phyloP scores from a whole-genome alignment of 2,888 invertebrate species.

The Phengaris alcon region DNA sequence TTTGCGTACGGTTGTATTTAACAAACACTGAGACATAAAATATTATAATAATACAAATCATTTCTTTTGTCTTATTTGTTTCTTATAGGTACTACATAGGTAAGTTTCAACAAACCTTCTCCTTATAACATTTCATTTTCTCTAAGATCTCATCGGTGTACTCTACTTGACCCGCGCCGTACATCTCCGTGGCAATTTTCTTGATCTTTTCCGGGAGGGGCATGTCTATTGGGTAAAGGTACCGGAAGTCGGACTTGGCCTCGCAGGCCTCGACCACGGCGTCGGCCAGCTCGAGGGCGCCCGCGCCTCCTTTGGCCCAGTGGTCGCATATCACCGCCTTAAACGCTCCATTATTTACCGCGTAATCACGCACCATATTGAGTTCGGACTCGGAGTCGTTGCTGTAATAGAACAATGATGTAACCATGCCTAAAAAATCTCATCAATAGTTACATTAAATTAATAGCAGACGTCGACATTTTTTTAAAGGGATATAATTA shows the following conservation, averaged over 20 bases:
- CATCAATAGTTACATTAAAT: not conserved
- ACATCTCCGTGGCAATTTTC: slow-evolving; percentile 94
- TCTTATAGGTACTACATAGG: too few species aligned
- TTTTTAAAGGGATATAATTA: not conserved
- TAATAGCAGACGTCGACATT: not conserved
- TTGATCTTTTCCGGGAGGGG: slow-evolving; percentile 92
- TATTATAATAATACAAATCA: too few species aligned
- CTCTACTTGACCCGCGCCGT: slow-evolving; percentile 94
- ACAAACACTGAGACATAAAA: too few species aligned
- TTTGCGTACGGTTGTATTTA: too few species aligned
- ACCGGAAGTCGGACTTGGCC: slow-evolving; percentile 80
- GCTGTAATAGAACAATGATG: slow-evolving; percentile 63
- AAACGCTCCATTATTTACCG: slow-evolving; percentile 89
- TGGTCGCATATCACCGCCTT: slow-evolving; percentile 93
- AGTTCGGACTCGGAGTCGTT: slow-evolving; percentile 93
- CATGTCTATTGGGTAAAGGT: slow-evolving; percentile 84
- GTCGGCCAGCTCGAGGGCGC: slow-evolving; percentile 91
- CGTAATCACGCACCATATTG: slow-evolving; percentile 85
- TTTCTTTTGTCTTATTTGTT: too few species aligned
- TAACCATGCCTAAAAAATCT: too few species aligned
- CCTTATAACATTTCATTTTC: slow-evolving; percentile 84
- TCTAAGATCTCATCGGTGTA: slow-evolving; percentile 85
- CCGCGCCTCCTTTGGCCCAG: slow-evolving; percentile 94
- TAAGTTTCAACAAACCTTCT: slow-evolving; percentile 77
- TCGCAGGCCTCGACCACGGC: slow-evolving; percentile 90